These are phyloP conservation scores for Hyposmocoma kahamanoa DNA, from an alignment of 1,140 invertebrate species.

Conservation along the genomic window DNA sequence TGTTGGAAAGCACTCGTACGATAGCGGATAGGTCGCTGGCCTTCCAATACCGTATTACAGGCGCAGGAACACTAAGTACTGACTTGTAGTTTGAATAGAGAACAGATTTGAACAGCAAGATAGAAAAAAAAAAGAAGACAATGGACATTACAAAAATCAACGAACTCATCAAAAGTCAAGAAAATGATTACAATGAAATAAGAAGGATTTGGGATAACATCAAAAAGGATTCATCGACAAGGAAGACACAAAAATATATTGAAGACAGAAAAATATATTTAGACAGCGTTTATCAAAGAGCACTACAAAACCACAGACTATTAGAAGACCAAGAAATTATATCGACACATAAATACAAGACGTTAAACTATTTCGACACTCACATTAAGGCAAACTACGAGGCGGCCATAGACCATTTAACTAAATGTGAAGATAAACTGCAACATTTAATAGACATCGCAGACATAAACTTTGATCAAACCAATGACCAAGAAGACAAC, in stretches of 20 bases:
- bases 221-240: background rate
- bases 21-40: too few species aligned
- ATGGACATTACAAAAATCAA: conserved; percentile 5
- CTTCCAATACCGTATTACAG: too few species aligned
- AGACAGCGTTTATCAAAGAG: conserved; percentile 1
- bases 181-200: background rate
- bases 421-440: background rate
- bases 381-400: conserved; percentile 1
- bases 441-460: background rate
- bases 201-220: conserved; percentile 5
- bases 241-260: conserved; percentile 2
- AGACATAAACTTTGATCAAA: too few species aligned
- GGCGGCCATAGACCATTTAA: background rate
- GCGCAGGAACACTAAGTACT: too few species aligned
- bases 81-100: too few species aligned
- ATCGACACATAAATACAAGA: conserved; percentile 1
- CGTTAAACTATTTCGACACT: conserved; percentile 1
- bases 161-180: conserved; percentile 5
- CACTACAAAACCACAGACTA: conserved; percentile 4
- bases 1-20: too few species aligned
- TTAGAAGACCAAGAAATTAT: conserved; percentile 1
- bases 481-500: background rate
- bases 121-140: background rate
- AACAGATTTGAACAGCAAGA: too few species aligned
- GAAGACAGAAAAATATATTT: background rate